Conservation (phyloP, 1,140 invertebrate species). For the Caenorhabditis elegans region DNA sequence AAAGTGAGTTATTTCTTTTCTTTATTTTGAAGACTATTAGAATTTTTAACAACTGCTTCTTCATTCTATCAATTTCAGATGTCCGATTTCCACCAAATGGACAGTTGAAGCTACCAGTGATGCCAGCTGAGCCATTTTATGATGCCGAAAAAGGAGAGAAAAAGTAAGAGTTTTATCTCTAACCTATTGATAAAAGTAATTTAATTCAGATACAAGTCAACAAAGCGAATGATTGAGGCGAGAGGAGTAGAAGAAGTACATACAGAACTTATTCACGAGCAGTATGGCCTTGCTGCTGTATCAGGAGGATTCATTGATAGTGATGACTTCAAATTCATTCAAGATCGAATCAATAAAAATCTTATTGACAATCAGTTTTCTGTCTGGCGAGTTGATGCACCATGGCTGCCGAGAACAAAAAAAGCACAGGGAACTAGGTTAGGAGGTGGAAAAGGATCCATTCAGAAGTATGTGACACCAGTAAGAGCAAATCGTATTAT, state of each 20-base stretch:
- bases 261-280: slow-evolving; percentile 61
- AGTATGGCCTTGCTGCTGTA: slow-evolving; percentile 62
- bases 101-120: slow-evolving; percentile 56
- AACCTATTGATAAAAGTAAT: no score
- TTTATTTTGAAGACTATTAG: no score
- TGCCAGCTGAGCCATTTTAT: slow-evolving; percentile 61
- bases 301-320: slow-evolving; percentile 57
- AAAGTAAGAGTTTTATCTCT: slow-evolving; percentile 40
- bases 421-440: slow-evolving; percentile 80
- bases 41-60: no score
- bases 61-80: slow-evolving; percentile 51
- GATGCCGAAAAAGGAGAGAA: slow-evolving; percentile 57
- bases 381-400: slow-evolving; percentile 88
- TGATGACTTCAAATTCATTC: slow-evolving; percentile 60
- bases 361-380: slow-evolving; percentile 72
- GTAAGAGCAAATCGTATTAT: slow-evolving; percentile 87
- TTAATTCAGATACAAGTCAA: slow-evolving; percentile 41
- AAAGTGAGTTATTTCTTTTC: slow-evolving; percentile 54
- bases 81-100: slow-evolving; percentile 64
- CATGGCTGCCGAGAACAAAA: slow-evolving; percentile 90
- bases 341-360: slow-evolving; percentile 62
- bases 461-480: slow-evolving; percentile 92
- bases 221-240: slow-evolving; percentile 62
- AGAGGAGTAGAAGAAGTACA: slow-evolving; percentile 63
- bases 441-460: slow-evolving; percentile 93